These are phyloP conservation scores for Pseudomyrmex flavicornis DNA, from an alignment of 1,140 invertebrate species.

Conservation along the genomic window DNA sequence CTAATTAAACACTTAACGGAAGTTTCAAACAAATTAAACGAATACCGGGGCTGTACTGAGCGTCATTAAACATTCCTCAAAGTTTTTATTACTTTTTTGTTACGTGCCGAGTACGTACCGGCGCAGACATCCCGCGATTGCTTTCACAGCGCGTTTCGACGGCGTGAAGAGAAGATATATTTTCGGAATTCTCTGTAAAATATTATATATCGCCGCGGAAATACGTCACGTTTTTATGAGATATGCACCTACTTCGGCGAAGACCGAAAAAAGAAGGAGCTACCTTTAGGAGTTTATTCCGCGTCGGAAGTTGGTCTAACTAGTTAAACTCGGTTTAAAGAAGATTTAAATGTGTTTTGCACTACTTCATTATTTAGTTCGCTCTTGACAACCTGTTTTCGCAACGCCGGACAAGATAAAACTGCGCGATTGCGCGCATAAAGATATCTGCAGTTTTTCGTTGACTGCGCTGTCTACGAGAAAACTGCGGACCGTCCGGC, in stretches of 20 bases:
- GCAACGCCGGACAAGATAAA: conserved; percentile 19
- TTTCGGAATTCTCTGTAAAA: conserved; percentile 52
- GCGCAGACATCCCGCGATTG: conserved; percentile 35
- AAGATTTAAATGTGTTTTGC: conserved; percentile 59
- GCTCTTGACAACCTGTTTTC: conserved; percentile 16
- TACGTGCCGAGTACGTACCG: conserved; percentile 21
- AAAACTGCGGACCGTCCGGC: not conserved
- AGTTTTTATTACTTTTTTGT: conserved; percentile 72
- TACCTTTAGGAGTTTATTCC: conserved; percentile 36
- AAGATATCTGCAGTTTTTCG: conserved; percentile 24
- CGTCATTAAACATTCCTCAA: conserved; percentile 72
- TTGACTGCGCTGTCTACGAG: conserved; percentile 17
- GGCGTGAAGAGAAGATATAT: not conserved
- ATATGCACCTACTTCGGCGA: conserved; percentile 20
- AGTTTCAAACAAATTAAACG: conserved; percentile 80
- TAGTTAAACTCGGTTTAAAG: conserved; percentile 63
- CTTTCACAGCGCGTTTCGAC: conserved; percentile 4
- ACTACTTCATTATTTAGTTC: conserved; percentile 50
- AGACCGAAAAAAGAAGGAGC: not conserved
- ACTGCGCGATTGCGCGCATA: conserved; percentile 11
- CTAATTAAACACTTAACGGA: conserved; percentile 82
- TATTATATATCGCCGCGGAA: conserved; percentile 39
- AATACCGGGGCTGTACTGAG: conserved; percentile 66
- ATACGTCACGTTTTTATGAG: conserved; percentile 33
- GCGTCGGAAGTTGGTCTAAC: conserved; percentile 42